Base-by-base conservation (phyloP, 2,113 vertebrate genomes). In the Tapirus terrestris region DNA sequence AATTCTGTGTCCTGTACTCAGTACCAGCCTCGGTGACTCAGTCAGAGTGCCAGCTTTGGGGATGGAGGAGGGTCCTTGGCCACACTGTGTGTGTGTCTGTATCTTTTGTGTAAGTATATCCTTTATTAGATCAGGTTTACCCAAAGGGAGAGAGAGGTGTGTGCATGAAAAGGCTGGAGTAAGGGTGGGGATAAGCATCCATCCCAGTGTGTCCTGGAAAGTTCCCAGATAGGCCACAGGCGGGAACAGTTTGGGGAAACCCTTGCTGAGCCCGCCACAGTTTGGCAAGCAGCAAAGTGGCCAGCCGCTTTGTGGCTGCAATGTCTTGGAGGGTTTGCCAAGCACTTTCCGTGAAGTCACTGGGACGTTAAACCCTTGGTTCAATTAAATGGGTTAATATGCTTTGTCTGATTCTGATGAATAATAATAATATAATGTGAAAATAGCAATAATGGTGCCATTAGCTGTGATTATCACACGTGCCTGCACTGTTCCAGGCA, bases 371-470 rank as follows among this genome's bases (percentile, higher is more conserved):
- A 98, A 93, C 68, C 39, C 82, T 93, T 92, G 89, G 89, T 97
- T 95, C 96, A 97, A 87, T 97, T 96, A 97, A 97, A 91, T 97
- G 93, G 93, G 97, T 73, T 97, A 97, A 97, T 97, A 96, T 58
- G 75, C 96, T 97, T 92, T 97, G 95, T 97, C 96, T 90, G 92
- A 98, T 94, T 83, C 82, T 95, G 97, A 95, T 94, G 90, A 89
- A 67, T 72, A 94, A 82, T 92, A 93, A 87, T 97, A 90, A 92
- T 91, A 81, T 98, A 98, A 98, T 93, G 97, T 97, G 97, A 97
- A 96, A 98, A 97, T 96, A 81, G 81, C 45, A 85, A 75, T 97
- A 94, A 96, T 70, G 56, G 29, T 10, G 76, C 92, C 68, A 80
- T 94, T 95, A 95, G 90, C 86, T 33, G 86, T 7, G 51, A 88